phyloP scores from a whole-genome alignment of 2,113 vertebrate genomes.

The Carassius auratus region DNA sequence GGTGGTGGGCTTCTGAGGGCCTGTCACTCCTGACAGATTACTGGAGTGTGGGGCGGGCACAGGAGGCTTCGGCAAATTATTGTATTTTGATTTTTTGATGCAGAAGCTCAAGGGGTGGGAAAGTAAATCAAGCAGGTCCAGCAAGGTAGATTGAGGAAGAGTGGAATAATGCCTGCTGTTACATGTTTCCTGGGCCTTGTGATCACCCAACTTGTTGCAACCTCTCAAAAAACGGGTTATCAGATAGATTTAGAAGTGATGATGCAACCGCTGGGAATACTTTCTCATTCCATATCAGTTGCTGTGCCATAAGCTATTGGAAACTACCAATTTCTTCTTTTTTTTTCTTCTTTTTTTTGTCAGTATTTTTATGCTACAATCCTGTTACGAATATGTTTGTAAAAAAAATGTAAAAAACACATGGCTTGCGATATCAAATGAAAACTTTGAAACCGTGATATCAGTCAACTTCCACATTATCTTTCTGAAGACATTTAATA shows the following conservation, averaged over 20 bases:
- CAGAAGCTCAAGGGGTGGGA: constrained; percentile 45
- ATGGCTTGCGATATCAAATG: no score
- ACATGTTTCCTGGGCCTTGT: neutral
- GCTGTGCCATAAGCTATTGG: no score
- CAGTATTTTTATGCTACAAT: no score
- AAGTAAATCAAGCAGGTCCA: constrained; percentile 56
- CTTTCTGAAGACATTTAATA: no score
- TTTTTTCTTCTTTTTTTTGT: no score
- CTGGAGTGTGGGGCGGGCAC: constrained; percentile 31
- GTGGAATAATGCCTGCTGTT: neutral
- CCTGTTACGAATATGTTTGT: no score
- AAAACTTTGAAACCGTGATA: no score
- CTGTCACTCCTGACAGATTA: constrained; percentile 62
- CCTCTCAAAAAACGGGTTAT: neutral
- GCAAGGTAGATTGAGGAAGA: neutral
- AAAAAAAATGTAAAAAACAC: no score
- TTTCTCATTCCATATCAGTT: constrained; percentile 4
- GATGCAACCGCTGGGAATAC: neutral
- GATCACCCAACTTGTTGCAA: neutral
- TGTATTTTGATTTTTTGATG: constrained; percentile 26
- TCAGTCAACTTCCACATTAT: no score
- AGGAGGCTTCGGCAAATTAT: constrained; percentile 54
- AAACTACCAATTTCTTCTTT: no score
- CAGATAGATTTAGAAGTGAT: neutral
- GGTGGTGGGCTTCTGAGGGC: constrained; percentile 53